Evolutionary conservation across 2,888 invertebrate genomes (phyloP).

Genomic region (Cantharis rufa): DNA sequence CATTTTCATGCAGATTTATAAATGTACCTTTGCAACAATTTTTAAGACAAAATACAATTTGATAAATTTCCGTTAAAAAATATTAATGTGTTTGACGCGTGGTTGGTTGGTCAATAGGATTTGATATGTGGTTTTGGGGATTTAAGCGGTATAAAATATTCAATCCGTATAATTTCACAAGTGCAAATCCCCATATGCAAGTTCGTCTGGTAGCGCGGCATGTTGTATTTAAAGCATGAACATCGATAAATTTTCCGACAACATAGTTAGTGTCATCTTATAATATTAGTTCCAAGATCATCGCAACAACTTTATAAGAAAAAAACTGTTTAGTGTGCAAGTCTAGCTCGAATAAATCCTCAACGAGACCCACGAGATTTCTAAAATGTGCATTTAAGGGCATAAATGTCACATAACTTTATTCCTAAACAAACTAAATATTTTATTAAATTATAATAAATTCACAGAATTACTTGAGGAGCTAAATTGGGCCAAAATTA

Average conservation of each 20-base stretch:
- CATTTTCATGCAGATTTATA: neutral
- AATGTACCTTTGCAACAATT: neutral
- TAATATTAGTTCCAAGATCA: constrained; percentile 30
- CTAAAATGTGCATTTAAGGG: constrained; percentile 26
- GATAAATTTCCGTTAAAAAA: neutral
- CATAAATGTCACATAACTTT: constrained; percentile 13
- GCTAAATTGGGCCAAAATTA: neutral
- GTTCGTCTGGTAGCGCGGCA: neutral
- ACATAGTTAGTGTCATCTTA: constrained; percentile 29
- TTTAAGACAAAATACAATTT: neutral
- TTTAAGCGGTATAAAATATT: neutral
- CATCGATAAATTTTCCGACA: constrained; percentile 20
- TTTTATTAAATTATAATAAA: neutral
- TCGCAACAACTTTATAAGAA: constrained; percentile 21
- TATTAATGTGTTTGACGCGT: neutral
- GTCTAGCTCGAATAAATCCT: constrained; percentile 22
- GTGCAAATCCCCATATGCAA: neutral
- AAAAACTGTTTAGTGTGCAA: constrained; percentile 30
- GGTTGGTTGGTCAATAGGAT: neutral
- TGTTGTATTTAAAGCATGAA: constrained; percentile 22
- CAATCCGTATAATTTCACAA: neutral
- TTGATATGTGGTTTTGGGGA: neutral
- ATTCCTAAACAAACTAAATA: neutral
- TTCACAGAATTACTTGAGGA: neutral
- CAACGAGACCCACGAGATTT: constrained; percentile 22